phyloP scores from a whole-genome alignment of 2,888 invertebrate species.

The Ametastegia equiseti region DNA sequence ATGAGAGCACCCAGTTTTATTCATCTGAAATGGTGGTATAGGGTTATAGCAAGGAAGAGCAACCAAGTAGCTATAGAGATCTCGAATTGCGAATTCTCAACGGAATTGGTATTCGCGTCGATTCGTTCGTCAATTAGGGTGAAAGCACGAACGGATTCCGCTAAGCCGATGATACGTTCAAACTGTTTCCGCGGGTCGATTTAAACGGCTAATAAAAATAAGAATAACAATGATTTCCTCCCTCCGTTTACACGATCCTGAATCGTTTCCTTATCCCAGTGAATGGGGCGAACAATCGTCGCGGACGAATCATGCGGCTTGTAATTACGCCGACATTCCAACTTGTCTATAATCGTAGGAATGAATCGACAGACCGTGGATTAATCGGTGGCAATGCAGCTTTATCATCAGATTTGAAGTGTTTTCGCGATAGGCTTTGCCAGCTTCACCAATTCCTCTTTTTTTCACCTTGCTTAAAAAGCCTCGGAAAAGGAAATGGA shows the following conservation, averaged over 20 bases:
- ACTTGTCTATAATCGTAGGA: background rate
- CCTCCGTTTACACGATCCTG: slow-evolving; percentile 2
- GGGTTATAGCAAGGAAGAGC: slow-evolving; percentile 24
- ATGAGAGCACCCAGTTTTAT: slow-evolving; percentile 47
- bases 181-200: slow-evolving; percentile 37
- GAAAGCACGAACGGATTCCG: slow-evolving; percentile 47
- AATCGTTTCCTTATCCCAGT: slow-evolving; percentile 7
- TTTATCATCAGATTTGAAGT: background rate
- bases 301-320: background rate
- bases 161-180: slow-evolving; percentile 33
- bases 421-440: background rate
- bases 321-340: background rate
- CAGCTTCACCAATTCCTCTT: background rate
- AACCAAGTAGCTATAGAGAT: slow-evolving; percentile 37
- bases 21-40: slow-evolving; percentile 37
- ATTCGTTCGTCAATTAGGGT: slow-evolving; percentile 49
- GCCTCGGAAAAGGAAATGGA: background rate
- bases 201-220: slow-evolving; percentile 45
- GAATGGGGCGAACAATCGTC: background rate
- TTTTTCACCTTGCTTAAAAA: background rate
- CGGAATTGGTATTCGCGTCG: slow-evolving; percentile 32
- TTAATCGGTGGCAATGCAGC: background rate
- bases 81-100: slow-evolving; percentile 32
- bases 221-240: slow-evolving; percentile 43
- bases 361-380: background rate